Evolutionary conservation across 2,888 invertebrate genomes (phyloP).

Genomic region (Glaucopsyche alexis): DNA sequence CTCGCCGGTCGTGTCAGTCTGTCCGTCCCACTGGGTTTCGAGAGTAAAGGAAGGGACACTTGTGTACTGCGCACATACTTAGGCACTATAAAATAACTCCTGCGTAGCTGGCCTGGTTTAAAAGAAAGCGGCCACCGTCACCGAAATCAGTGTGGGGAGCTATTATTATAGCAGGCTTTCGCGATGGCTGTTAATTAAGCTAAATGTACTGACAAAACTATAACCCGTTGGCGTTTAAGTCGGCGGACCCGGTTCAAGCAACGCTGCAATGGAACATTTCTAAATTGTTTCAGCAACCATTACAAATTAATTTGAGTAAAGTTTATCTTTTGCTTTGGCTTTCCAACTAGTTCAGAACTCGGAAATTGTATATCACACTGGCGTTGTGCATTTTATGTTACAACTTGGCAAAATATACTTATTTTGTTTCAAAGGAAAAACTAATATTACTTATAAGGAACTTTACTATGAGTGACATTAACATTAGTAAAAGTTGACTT

Average conservation of each 20-base stretch:
- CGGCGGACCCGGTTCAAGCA: not conserved
- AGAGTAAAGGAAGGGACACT: too few species aligned
- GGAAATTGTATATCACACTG: conserved; percentile 12
- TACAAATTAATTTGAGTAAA: conserved; percentile 24
- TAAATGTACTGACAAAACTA: not conserved
- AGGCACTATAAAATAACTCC: too few species aligned
- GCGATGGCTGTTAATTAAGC: not conserved
- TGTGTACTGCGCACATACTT: too few species aligned
- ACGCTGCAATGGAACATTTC: not conserved
- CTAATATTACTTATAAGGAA: not conserved
- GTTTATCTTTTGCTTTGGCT: conserved; percentile 20
- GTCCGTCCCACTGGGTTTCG: too few species aligned
- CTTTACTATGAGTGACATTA: not conserved
- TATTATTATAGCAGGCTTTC: too few species aligned
- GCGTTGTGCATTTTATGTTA: not conserved
- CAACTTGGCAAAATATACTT: not conserved
- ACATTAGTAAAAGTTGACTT: too few species aligned
- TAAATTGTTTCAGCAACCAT: not conserved
- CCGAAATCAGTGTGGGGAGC: too few species aligned
- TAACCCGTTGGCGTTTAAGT: not conserved
- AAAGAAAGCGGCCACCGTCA: too few species aligned
- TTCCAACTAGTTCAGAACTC: conserved; percentile 10
- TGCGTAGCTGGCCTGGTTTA: too few species aligned
- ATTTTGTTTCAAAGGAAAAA: not conserved
- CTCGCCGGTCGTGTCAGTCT: too few species aligned